Evolutionary conservation across 2,888 invertebrate genomes (phyloP).

Genomic region (Beris chalybata): DNA sequence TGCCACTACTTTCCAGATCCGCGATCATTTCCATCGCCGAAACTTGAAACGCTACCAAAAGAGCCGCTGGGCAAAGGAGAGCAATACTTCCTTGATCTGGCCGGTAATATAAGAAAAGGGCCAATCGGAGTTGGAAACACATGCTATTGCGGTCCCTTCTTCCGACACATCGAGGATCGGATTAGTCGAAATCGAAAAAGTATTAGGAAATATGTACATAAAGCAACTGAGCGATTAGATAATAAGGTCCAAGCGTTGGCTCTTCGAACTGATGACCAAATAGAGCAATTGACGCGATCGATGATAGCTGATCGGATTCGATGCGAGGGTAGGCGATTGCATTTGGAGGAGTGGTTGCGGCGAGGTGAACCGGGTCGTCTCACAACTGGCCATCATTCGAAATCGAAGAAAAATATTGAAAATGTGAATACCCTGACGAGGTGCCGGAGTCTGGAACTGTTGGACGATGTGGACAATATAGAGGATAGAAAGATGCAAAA

Average conservation of each 20-base stretch:
- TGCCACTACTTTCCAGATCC: constrained; percentile 89
- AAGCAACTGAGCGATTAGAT: constrained; percentile 77
- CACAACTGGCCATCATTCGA: constrained; percentile 59
- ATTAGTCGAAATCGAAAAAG: constrained; percentile 72
- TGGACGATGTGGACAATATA: constrained; percentile 58
- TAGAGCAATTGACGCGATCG: constrained; percentile 65
- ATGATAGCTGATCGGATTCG: constrained; percentile 52
- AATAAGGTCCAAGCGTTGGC: constrained; percentile 80
- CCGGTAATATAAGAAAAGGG: constrained; percentile 93
- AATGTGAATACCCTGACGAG: constrained; percentile 65
- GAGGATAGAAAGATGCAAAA: constrained; percentile 48
- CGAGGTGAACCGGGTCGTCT: constrained; percentile 66
- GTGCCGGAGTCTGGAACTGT: constrained; percentile 71
- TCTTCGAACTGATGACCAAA: constrained; percentile 70
- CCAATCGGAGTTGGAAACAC: constrained; percentile 93
- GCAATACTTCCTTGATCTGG: constrained; percentile 92
- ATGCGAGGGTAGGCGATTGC: constrained; percentile 63
- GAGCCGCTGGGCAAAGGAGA: constrained; percentile 86
- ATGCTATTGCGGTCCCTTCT: constrained; percentile 90
- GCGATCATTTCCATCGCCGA: constrained; percentile 81
- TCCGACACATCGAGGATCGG: constrained; percentile 83
- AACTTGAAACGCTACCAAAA: constrained; percentile 80
- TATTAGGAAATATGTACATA: constrained; percentile 65
- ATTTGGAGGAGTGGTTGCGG: constrained; percentile 71
- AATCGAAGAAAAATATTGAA: constrained; percentile 60